Percentiles rank a stretch among this genome's conserved stretches.
Conservation (phyloP, 2,113 vertebrate species). For the Typhlomys cinereus region DNA sequence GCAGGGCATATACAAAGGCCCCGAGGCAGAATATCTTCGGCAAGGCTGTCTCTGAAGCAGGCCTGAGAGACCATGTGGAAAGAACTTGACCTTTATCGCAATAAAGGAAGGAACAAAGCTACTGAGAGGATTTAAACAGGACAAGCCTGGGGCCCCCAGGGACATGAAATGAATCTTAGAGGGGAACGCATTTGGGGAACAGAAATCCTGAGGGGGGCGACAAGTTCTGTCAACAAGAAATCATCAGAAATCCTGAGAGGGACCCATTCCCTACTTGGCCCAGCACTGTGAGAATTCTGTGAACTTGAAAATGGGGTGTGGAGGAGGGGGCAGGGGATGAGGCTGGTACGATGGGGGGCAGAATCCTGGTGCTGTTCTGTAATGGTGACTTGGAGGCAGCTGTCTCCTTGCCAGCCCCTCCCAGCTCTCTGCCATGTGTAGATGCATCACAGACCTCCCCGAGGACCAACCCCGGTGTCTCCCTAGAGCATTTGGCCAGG, state of each 20-base stretch:
- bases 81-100: not conserved
- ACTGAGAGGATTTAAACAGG: not conserved
- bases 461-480: not conserved
- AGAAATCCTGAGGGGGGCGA: not conserved
- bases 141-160: not conserved
- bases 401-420: not conserved
- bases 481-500: not conserved
- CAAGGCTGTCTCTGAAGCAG: not conserved
- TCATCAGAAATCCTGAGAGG: not conserved
- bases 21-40: not conserved
- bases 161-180: not conserved
- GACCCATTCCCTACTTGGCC: not conserved
- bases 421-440: not conserved
- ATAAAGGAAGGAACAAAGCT: not conserved
- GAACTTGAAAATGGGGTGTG: not conserved
- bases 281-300: not conserved
- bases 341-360: too few relatives aligned
- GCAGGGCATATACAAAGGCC: not conserved
- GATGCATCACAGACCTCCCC: not conserved
- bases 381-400: not conserved
- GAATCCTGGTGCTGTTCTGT: not conserved
- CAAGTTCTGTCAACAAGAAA: not conserved
- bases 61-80: not conserved
- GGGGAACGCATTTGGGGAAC: not conserved
- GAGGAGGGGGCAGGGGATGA: not conserved